These are phyloP conservation scores for Cepphus grylle DNA, from an alignment of 2,113 vertebrate species.

Conservation along the genomic window DNA sequence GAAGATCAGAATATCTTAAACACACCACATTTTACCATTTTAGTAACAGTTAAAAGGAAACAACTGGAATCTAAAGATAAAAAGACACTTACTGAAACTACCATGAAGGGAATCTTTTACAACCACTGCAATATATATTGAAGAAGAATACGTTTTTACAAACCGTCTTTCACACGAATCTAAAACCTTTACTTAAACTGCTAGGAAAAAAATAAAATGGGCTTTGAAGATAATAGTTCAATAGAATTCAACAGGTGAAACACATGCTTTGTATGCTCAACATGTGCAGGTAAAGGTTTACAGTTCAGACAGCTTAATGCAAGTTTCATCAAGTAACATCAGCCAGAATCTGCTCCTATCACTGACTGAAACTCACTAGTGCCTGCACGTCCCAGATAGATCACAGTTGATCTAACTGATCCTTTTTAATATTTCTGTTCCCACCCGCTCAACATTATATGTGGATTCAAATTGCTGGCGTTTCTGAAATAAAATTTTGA, in stretches of 20 bases:
- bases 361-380: not conserved
- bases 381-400: not conserved
- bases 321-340: not conserved
- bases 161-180: not conserved
- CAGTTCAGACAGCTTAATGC: not conserved
- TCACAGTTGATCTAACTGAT: not conserved
- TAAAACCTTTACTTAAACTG: not conserved
- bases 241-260: not conserved
- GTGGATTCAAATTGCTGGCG: not conserved
- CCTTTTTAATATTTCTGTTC: not conserved
- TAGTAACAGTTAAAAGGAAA: conserved; percentile 11
- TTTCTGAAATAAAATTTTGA: not conserved
- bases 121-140: not conserved
- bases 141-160: not conserved
- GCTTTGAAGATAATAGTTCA: not conserved
- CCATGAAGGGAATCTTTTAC: not conserved
- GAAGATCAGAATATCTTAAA: conserved; percentile 48
- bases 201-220: not conserved
- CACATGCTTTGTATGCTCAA: not conserved
- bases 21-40: conserved; percentile 5
- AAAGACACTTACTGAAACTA: not conserved
- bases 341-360: not conserved
- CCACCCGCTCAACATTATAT: not conserved
- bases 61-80: not conserved
- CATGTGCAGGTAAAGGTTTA: not conserved